These are phyloP conservation scores for Acrocephalus arundinaceus DNA, from an alignment of 2,113 vertebrate species.

Conservation along the genomic window DNA sequence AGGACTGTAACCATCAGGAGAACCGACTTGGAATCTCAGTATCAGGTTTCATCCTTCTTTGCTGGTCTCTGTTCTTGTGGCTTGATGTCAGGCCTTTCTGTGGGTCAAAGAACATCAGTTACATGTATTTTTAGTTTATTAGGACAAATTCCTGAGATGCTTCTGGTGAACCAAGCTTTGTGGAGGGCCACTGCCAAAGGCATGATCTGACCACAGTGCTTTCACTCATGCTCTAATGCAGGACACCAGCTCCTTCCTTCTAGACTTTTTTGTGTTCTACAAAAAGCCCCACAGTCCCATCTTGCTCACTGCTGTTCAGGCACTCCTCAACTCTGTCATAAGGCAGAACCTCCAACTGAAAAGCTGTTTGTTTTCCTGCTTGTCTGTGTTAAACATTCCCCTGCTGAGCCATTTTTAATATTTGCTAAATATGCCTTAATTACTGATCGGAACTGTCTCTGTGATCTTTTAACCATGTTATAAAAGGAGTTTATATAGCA, in stretches of 20 bases:
- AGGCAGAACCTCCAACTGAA: not conserved
- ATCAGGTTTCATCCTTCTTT: not conserved
- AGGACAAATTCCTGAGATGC: conserved; percentile 39
- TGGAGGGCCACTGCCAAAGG: not conserved
- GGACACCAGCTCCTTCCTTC: not conserved
- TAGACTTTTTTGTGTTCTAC: not conserved
- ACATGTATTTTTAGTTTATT: conserved; percentile 54
- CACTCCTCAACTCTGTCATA: not conserved
- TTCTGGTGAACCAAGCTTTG: conserved; percentile 17
- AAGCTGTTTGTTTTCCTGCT: not conserved
- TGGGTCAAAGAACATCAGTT: conserved; percentile 15
- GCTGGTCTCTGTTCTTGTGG: not conserved
- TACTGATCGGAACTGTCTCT: not conserved
- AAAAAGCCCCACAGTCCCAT: not conserved
- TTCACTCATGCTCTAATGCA: not conserved
- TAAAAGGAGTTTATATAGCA: conserved; percentile 39
- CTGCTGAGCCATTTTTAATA: not conserved
- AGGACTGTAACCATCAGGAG: not conserved
- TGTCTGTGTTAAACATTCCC: not conserved
- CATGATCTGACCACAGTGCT: not conserved
- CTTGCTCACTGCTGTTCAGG: not conserved
- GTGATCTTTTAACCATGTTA: conserved; percentile 28
- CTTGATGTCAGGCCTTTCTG: not conserved
- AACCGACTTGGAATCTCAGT: not conserved
- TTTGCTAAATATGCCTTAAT: conserved; percentile 53